Evolutionary conservation across 2,113 vertebrate species (phyloP), one percentile per base, ranked within the genome.

Genomic region (Dinomys branickii): DNA sequence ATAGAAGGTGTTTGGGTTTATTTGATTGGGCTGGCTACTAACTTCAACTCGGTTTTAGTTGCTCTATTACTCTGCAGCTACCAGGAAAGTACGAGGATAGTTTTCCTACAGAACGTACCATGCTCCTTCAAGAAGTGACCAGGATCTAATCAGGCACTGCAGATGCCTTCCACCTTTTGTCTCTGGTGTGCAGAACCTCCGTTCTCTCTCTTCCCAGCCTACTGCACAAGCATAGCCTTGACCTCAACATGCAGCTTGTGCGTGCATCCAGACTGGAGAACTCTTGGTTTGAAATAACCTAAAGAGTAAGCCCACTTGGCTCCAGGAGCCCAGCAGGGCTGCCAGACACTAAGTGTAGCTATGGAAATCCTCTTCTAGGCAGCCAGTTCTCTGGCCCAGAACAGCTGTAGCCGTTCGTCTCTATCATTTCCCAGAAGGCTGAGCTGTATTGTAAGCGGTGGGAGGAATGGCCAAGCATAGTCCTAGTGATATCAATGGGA

Each of bases 61-160:
- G 13, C n/a, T 73, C 0, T 94, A n/a, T 89, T 97, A 14, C 80
- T 93, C 69, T 82, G 7, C 95, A 84, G 33, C 73, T 75, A 35
- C 75, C 52, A 89, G 61, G 30, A 87, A 82, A 38, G 38, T 61
- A 30, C 38, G 47, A 90, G 8, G 20, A 33, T 63, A 75, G 17
- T 61, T 88, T 88, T 90, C 54, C 84, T 81, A 75, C 13, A 54
- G 69, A 69, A 73, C 33, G 52, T 82, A 14, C 33, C 12, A 47
- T 17, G n/a, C 88, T 86, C 30, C 85, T 94, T 52, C 56, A 65
- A 80, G 85, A 96, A 75, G 47, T 58, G 47, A 52, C 71, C 26
- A 83, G 33, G 30, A n/a, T 54, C 41, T 88, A 80, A 69, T 65
- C 93, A 59, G 85, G 22, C 47, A 73, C 52, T 12, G 0, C 52